Base-by-base conservation (phyloP, 2,113 vertebrate genomes). In the Marmota monax region DNA sequence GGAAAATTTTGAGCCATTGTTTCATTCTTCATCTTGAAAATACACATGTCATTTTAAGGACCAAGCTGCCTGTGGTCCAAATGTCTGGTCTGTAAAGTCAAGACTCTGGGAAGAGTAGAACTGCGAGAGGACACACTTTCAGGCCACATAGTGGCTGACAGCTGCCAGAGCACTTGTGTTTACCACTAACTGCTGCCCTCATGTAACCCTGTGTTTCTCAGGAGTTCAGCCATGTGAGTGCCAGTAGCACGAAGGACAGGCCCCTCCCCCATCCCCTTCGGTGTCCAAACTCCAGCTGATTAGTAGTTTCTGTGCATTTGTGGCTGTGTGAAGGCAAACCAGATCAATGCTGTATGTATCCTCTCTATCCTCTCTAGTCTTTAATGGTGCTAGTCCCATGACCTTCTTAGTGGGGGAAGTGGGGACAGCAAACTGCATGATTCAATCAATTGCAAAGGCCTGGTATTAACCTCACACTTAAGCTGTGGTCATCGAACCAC, bases 1-100 rank as follows among this genome's bases (percentile, higher is more conserved):
- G 0, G 48, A 78, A 45, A 1, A 78, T 27, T 67, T 56, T 12
- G 63, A 14, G 63, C 5, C 48, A 29, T 58, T 39, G 23, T 37
- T 73, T 73, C 37, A 42, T 69, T 85, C 25, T 85, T 87, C 56
- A 76, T 51, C 56, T 89, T 70, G 67, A 95, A 96, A 94, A 94
- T 89, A 3, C 25, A 72, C 45, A 0, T 70, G 22, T 92, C 69
- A 70, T 27, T 84, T 88, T 90, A 67, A 17, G 22, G 61, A 58
- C 29, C 83, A 95, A 29, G 37, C 20, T 34, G 0, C 7, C 39
- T 82, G 9, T 53, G 56, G 23, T 88, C 23, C 16, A 51, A 65
- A 67, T 85, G 42, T 13, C 45, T 79, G 39, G 9, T 94, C 65
- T 70, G 39, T 72, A 45, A 73, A 27, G 74, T 4, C 29, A 69